A percentile compares a stretch with the other conserved stretches of the same genome.
These are phyloP conservation scores for Galago senegalensis DNA, from an alignment of 2,797 vertebrate species.

Conservation along the genomic window DNA sequence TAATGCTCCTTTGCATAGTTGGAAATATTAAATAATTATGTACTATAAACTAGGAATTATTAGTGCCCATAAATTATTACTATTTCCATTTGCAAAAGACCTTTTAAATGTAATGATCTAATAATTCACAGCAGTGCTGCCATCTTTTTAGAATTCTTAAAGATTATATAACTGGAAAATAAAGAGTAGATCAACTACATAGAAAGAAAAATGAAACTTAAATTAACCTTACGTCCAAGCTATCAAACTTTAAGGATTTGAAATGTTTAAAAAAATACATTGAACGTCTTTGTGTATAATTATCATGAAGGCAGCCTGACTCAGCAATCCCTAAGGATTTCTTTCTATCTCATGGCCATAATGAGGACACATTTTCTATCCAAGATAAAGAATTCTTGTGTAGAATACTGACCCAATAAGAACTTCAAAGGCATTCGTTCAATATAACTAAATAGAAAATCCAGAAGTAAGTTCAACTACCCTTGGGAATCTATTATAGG, in stretches of 20 bases:
- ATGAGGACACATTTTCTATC: not conserved
- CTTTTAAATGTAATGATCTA: not conserved
- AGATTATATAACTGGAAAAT: not conserved
- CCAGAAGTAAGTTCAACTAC: not conserved
- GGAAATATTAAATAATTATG: not conserved
- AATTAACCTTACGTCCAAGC: not conserved
- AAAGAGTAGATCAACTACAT: not conserved
- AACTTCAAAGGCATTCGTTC: conserved; percentile 5
- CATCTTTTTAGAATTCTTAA: conserved; percentile 18
- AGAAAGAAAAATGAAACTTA: not conserved
- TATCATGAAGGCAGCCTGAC: not conserved
- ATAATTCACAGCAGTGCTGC: not conserved
- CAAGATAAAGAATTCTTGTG: conserved; percentile 51
- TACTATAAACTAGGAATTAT: conserved; percentile 1
- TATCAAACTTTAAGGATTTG: not conserved
- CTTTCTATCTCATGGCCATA: not conserved
- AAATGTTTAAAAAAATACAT: not conserved
- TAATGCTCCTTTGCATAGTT: not conserved
- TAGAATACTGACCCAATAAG: conserved; percentile 31
- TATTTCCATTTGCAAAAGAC: not conserved
- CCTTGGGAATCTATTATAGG: not conserved
- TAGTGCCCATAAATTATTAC: not conserved
- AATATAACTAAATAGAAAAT: conserved; percentile 24
- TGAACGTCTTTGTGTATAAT: not conserved
- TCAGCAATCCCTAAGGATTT: not conserved